Base-by-base conservation (phyloP, 1,140 invertebrate genomes). In the Lordiphosa clarofinis region DNA sequence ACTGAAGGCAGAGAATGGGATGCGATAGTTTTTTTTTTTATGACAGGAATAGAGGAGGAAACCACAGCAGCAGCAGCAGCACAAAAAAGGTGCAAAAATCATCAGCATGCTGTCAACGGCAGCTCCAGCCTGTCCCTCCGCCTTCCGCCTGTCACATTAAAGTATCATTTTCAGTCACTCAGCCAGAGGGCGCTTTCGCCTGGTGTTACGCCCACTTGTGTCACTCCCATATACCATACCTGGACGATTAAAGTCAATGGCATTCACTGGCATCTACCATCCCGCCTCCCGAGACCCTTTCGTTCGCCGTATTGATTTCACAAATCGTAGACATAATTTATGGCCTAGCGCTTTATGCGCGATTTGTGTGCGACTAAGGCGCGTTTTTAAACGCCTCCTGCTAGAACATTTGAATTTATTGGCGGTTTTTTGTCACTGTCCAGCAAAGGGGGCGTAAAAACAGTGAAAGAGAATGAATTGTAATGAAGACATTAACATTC, bases 401-500 rank as follows among this genome's bases (percentile, higher is more conserved):
- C 62, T 71, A 71, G 63, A 48, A 13, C 11, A 21, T 4, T 1
- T 11, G 52, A 65, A 70, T 70, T 60, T 70, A 70, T 70, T 52
- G 31, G 39, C 56, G 33, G 12, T 28, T 40, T 35, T 53, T 43
- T 48, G 43, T 56, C 60, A 46, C 46, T 37, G 21, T 42, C 19
- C 4, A 19, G 47, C 10, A 12, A 46, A 13, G 50, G 10, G 28
- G 57, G 47, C 50, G 42, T 57, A 33, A 33, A 31, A 21, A 21
- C 21, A 4, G 3, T 21, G 21, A 21, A 37, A 53, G 54, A 35
- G 48, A 19, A 44, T 40, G 62, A 63, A 56, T 84, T 49, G 70
- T 75, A 86, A 81, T 86, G 81, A 81, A 86, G 78, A 82, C 55
- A 86, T 86, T 86, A 86, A 68, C 81, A 86, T 86, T 70, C 55